Base-by-base conservation (phyloP, 1,140 invertebrate species). In the Aradophagus sp. region DNA sequence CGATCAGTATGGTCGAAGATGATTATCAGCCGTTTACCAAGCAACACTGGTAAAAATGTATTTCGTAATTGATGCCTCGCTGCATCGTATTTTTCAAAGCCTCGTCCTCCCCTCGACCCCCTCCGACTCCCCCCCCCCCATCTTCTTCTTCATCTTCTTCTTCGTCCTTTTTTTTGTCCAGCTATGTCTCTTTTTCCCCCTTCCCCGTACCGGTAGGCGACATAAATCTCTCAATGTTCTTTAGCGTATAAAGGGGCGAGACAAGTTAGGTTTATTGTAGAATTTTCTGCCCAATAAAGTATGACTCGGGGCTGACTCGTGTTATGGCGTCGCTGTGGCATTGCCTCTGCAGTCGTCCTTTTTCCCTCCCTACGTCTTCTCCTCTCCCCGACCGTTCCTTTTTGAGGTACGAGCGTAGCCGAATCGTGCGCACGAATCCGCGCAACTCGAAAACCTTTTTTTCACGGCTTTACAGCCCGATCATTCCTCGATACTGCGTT, bases 231-330 rank as follows among this genome's bases (percentile, higher is more conserved):
- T 53, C 65, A 61, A 61, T 56, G 70, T 68, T 73, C 70, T 73
- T 73, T 68, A 73, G 52, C 63, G 59, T 63, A 77, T 66, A 77
- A 76, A 77, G 65, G 77, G 73, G 66, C 73, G 73, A 72, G 75
- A 68, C 70, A 77, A 78, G 75, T 78, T 78, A 77, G 76, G 70
- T 82, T 80, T 80, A 80, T 82, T 77, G 79, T 76, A 76, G 72
- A 81, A 84, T 84, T 81, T 84, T 82, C 80, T 84, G 79, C 77
- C 78, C 80, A 82, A 82, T 84, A 82, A 82, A 82, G 53, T 82
- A 78, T 73, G 73, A 75, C 69, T 73, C 62, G 62, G 63, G 52
- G 62, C 69, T 56, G 59, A 56, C 27, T 48, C 50, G 47, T 67
- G 67, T 61, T 50, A 55, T 55, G 59, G 69, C 55, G 50, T 52